A percentile compares a stretch with the other conserved stretches of the same genome.
Conservation (phyloP, 2,797 vertebrate genomes). For the Pipistrellus pipistrellus region DNA sequence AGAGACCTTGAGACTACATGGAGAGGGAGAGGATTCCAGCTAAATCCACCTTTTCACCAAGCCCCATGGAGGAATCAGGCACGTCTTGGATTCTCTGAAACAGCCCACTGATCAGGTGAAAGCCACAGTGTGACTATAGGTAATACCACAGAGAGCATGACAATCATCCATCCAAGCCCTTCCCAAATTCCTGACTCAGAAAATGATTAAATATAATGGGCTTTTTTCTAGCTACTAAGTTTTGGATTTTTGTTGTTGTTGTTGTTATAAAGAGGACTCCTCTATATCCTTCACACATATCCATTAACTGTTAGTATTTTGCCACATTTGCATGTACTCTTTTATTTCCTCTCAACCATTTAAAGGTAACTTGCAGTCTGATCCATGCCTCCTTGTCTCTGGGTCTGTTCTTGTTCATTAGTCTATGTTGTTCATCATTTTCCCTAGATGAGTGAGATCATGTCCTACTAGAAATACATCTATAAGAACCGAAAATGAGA, state of each 20-base stretch:
- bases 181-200: conserved; percentile 3
- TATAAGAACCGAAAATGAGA: no score
- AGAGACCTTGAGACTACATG: background rate
- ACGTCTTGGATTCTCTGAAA: background rate
- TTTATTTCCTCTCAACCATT: background rate
- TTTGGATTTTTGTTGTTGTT: background rate
- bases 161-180: background rate
- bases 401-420: no score
- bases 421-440: no score
- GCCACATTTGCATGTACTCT: background rate
- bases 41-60: background rate
- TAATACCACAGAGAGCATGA: background rate
- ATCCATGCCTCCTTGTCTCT: no score
- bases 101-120: background rate
- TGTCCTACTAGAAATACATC: no score
- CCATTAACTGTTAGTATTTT: background rate
- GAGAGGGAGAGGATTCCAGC: background rate
- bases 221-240: background rate
- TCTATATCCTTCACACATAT: background rate
- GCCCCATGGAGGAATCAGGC: background rate
- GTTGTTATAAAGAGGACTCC: background rate
- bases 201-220: background rate
- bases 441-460: no score
- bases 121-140: background rate
- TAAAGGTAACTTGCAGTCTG: no score